Evolutionary conservation across 2,888 invertebrate species (phyloP).

Genomic region (Meiosimyza platycephala): DNA sequence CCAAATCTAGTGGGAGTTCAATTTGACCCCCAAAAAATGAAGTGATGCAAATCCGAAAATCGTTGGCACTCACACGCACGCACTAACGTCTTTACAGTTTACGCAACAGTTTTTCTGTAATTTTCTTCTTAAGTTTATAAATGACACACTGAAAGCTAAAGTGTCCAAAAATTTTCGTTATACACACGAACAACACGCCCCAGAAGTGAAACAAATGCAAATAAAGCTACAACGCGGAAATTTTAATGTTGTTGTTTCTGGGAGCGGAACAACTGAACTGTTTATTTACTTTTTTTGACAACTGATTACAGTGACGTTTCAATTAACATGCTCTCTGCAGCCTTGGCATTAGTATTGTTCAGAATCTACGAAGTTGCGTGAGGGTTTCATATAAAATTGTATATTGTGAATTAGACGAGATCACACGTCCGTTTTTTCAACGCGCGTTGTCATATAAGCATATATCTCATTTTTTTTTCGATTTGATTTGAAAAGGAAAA

Average conservation of each 20-base stretch:
- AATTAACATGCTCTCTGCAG: no score
- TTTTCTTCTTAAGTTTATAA: constrained; percentile 4
- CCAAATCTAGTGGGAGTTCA: background rate
- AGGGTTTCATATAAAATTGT: no score
- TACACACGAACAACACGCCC: constrained; percentile 21
- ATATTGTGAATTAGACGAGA: no score
- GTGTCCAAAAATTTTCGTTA: constrained; percentile 14
- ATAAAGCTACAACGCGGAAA: background rate
- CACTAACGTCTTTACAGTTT: background rate
- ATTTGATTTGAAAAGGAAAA: no score
- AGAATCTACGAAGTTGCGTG: no score
- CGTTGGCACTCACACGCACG: background rate
- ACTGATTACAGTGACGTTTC: no score
- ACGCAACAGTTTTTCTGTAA: constrained; percentile 22
- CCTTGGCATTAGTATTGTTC: no score
- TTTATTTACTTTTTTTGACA: constrained; percentile 20
- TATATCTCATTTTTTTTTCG: no score
- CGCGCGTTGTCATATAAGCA: no score
- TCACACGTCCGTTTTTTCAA: no score
- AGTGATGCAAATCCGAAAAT: background rate
- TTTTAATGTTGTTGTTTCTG: background rate
- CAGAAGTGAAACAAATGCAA: background rate
- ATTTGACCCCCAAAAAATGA: background rate
- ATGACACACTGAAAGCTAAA: constrained; percentile 5
- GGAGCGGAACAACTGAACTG: constrained; percentile 10